Base-by-base conservation (phyloP, 2,888 invertebrate species). In the Ctena decussata region DNA sequence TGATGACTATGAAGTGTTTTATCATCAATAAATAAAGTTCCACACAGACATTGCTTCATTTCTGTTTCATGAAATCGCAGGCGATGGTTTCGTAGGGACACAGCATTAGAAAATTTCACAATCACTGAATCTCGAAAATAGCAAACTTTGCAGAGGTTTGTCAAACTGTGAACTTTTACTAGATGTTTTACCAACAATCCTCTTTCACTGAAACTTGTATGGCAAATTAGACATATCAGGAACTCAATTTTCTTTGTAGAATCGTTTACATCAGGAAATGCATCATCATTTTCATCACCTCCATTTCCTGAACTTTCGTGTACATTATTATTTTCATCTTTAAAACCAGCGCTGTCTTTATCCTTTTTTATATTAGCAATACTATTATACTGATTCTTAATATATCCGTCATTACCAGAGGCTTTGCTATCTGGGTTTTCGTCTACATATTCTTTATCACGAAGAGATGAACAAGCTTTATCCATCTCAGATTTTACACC, bases 21-120 rank as follows among this genome's bases (percentile, higher is more conserved):
- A n/a, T 81, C 76, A 76, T 88, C 85, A n/a, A 88, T 84, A 1
- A 88, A 70, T 73, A 88, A 57, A 0, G 81, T 65, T 21, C 85
- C 88, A 81, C 88, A 88, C 0, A 85, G 77, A 77, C 88, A 88
- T 39, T 74, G 37, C 39, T 85, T 85, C 88, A 88, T 88, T 21
- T 84, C 81, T 12, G 85, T 80, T 11, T 73, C 73, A 60, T 88
- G 88, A 37, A 69, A 69, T 57, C 81, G 39, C 15, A 88, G 35
- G 18, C 85, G 85, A 73, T 88, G 88, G 46, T 88, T 88, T 49
- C 88, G 49, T 0, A 88, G 75, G 0, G 88, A 85, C 2, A 88
- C 88, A 21, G 88, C 79, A 46, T 88, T 88, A 0, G 88, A 82
- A 77, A 82, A 88, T n/a, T 83, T 70, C 21, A 77, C 60, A 11